Evolutionary conservation across 2,888 invertebrate species (phyloP), one percentile per base, ranked within the genome.

Genomic region (Sericinus montela): DNA sequence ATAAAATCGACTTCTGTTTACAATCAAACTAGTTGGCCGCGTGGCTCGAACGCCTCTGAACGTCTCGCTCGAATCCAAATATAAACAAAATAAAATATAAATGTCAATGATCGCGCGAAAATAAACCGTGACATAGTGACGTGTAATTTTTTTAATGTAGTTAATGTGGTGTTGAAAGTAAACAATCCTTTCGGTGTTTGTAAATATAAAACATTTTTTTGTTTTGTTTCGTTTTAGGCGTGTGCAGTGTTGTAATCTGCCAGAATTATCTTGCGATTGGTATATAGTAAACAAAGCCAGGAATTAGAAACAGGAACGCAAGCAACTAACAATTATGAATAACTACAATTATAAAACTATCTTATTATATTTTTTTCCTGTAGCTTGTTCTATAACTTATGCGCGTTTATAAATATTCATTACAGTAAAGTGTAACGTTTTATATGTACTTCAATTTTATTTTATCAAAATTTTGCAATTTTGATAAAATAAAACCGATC

Each of bases 191-290:
- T 41, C 13, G 23, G n/a, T 36, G 36, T 41, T 42, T 37, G 13
- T 36, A 30, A 30, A 40, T 48, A 35, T 35, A 35, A 40, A 47
- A 16, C n/a, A 16, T 32, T 28, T 3, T 28, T 36, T 36, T 47
- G 29, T 40, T 15, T 25, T 36, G 23, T 32, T 19, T 41, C 30
- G 44, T 45, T 15, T 23, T 11, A 49, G 14, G 11, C 2, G 15
- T 45, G n/a, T 16, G 47, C 10, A 23, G 19, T 29, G 48, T 48
- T n/a, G 50, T 43, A 7, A n/a, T 34, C 32, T 48, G 52, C 55
- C 52, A 52, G 44, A 11, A 30, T 46, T 45, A 50, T 52, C 50
- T 44, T 14, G 47, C 46, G 52, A 50, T 50, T 45, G 43, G 43
- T 43, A 34, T 52, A 52, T 45, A 45, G 42, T 34, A 13, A 16